Evolutionary conservation across 2,113 vertebrate genomes (phyloP).

Genomic region (Gobius niger): DNA sequence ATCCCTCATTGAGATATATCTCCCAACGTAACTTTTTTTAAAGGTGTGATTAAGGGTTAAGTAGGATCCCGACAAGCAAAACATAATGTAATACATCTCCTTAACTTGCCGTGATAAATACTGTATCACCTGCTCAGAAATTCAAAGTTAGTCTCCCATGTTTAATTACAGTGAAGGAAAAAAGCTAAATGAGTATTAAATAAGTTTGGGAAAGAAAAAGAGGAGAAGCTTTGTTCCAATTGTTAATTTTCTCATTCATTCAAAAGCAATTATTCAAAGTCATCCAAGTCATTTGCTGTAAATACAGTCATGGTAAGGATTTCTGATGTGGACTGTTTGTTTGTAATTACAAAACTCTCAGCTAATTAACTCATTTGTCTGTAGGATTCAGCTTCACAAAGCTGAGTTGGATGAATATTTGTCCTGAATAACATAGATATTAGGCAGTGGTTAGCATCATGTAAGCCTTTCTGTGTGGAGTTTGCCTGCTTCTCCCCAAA

Average conservation of each 20-base stretch:
- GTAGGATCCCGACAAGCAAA: no score
- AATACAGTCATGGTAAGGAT: constrained; percentile 4
- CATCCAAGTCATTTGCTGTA: constrained; percentile 16
- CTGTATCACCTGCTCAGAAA: no score
- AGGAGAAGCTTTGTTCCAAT: constrained; percentile 23
- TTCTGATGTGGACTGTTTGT: constrained; percentile 13
- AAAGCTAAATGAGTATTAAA: not conserved
- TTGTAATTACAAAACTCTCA: constrained; percentile 13
- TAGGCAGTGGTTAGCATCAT: no score
- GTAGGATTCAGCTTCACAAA: not conserved
- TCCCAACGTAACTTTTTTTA: no score
- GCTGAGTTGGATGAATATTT: not conserved
- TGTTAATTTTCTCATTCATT: constrained; percentile 28
- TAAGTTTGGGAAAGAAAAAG: constrained; percentile 9
- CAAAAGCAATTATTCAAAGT: constrained; percentile 26
- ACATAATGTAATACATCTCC: no score
- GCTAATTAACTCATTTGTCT: constrained; percentile 8
- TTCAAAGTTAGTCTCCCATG: no score
- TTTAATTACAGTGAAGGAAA: not conserved
- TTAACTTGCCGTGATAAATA: no score
- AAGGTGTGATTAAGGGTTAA: no score
- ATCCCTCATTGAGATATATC: no score
- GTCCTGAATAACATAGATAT: not conserved
- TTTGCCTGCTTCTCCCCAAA: no score
- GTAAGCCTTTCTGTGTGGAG: no score